Conservation (phyloP, 2,797 vertebrate species). For the Salarias fasciatus region DNA sequence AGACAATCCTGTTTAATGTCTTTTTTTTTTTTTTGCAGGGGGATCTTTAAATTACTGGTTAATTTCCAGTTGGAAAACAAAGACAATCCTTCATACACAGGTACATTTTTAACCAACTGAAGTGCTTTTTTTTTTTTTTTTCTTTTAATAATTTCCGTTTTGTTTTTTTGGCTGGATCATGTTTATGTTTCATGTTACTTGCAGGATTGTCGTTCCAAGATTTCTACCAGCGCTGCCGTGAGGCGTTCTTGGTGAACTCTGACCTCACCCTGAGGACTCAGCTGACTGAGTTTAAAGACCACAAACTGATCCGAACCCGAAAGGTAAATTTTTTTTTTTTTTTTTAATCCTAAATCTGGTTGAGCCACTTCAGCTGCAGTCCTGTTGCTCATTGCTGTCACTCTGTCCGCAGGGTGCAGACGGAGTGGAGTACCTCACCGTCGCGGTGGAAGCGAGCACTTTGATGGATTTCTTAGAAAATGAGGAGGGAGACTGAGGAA, state of each 20-base stretch:
- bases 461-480: slow-evolving; percentile 92
- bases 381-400: background rate
- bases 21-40: slow-evolving; percentile 78
- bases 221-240: slow-evolving; percentile 97
- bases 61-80: slow-evolving; percentile 94
- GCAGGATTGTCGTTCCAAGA: slow-evolving; percentile 97
- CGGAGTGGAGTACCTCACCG: slow-evolving; percentile 92
- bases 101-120: slow-evolving; percentile 66
- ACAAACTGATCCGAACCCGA: slow-evolving; percentile 95
- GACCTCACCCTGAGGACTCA: slow-evolving; percentile 96
- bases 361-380: background rate
- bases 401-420: slow-evolving; percentile 86
- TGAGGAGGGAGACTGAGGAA: slow-evolving; percentile 83
- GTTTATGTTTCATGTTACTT: background rate
- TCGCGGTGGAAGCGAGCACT: slow-evolving; percentile 89
- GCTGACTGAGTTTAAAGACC: slow-evolving; percentile 97
- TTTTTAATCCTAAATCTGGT: background rate
- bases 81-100: slow-evolving; percentile 92
- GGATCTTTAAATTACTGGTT: slow-evolving; percentile 94
- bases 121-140: too few species aligned
- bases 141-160: too few species aligned
- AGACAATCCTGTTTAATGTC: too few species aligned
- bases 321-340: slow-evolving; percentile 77
- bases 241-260: slow-evolving; percentile 96
- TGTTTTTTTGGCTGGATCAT: too few species aligned